Base-by-base conservation (phyloP, 37 sponge, comb jelly and placozoan species). In the Tethya wilhelma region DNA sequence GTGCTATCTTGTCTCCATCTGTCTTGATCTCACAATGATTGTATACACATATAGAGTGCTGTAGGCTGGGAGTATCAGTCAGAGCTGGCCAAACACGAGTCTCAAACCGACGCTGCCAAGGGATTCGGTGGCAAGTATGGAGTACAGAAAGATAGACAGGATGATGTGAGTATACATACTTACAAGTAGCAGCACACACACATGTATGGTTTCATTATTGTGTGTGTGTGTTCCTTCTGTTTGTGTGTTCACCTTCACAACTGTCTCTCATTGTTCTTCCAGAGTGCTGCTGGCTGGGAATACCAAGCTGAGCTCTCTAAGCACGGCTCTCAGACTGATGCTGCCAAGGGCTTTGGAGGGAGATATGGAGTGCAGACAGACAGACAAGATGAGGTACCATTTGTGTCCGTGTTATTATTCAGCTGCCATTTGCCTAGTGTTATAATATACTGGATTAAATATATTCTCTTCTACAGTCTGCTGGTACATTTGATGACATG, bases 91-190 rank as follows among this genome's bases (percentile, higher is more conserved):
- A 79, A 93, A 64, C 93, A 95, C 32, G 86, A 82, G 33, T 93
- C 93, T 0, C 93, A 95, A 55, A 93, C 81, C 41, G 93, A 91
- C 68, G 84, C 77, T 38, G n/a, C 72, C 44, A 91, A 91, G 41
- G 93, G 96, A 44, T 92, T 95, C 78, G 93, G 93, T 57, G 96
- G 96, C n/a, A 93, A 85, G 67, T 93, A 82, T 85, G 96, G 93
- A 26, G 86, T 93, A 20, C 86, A 92, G 69, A 77, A 44, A 41
- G 93, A 89, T 49, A 42, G 89, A 4, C 70, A 79, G 44, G 95
- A 94, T 74, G 6, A 77, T 66, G 90, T 88, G n/a, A 60, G 63
- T 60, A 26, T 9, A 60, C 26, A 26, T 60, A 8, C 22, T n/a
- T 8, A 60, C 22, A n/a, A 60, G 28, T 64, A 14, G 28, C 2